phyloP scores from a whole-genome alignment of 2,113 vertebrate genomes.

The Agapornis roseicollis region DNA sequence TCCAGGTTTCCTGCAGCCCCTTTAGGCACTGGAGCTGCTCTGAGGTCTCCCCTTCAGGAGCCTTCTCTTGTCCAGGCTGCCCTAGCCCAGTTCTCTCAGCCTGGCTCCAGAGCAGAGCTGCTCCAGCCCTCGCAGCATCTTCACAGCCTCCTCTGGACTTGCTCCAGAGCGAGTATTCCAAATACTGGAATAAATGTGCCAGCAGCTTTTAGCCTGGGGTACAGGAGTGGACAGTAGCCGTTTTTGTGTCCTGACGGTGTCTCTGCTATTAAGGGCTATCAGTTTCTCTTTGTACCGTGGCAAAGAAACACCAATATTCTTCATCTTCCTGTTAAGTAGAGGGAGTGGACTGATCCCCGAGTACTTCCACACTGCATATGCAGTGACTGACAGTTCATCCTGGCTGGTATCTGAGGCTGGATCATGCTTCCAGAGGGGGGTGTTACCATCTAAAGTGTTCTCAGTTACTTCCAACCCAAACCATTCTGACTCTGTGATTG shows the following conservation, averaged over 20 bases:
- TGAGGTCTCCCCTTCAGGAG: too few species aligned
- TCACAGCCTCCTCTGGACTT: too few species aligned
- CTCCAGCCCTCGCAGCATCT: too few species aligned
- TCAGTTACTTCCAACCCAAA: background rate
- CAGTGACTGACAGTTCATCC: background rate
- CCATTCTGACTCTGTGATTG: background rate
- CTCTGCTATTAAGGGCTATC: background rate
- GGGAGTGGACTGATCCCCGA: background rate
- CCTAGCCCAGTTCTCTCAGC: too few species aligned
- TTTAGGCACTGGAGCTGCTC: too few species aligned
- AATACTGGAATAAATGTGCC: background rate
- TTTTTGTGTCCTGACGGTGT: background rate
- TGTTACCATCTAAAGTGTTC: background rate
- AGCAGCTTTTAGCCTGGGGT: background rate
- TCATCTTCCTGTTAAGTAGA: background rate
- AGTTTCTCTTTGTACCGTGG: background rate
- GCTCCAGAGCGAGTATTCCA: too few species aligned
- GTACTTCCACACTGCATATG: background rate
- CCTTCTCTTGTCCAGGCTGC: too few species aligned
- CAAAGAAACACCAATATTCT: rapidly evolving
- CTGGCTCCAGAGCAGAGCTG: too few species aligned
- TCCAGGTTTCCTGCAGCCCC: rapidly evolving
- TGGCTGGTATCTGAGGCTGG: background rate
- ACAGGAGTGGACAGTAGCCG: background rate
- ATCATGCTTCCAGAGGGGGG: background rate